Evolutionary conservation across 2,888 invertebrate species (phyloP), one percentile per base, ranked within the genome.

Genomic region (Cantharis rustica): DNA sequence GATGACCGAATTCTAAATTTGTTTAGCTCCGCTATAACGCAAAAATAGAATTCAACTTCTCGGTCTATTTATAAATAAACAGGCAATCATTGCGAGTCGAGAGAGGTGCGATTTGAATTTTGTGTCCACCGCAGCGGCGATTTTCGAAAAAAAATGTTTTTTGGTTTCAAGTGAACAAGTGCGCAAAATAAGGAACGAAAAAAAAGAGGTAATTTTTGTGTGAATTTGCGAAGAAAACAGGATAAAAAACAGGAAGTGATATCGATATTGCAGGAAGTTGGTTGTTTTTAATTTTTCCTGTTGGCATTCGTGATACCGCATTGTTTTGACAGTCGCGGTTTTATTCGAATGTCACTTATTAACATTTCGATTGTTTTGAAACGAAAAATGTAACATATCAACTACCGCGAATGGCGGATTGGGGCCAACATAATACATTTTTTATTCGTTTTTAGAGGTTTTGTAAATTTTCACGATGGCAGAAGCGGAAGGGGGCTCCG

Each of bases 401-500:
- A n/a, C n/a, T 47, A n/a, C 7, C 47, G 47, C n/a, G 47, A n/a
- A 7, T 47, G 2, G 13, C 7, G 47, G 7, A n/a, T n/a, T 7
- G 47, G 47, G 47, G 47, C n/a, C n/a, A 47, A 47, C 7, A n/a
- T 47, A 47, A 68, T 71, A 68, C 61, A 68, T 71, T 61, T 73
- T 75, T 75, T 71, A 20, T 75, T 61, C 15, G 62, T 69, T 61
- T 73, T 78, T 79, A 66, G 73, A 77, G 77, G 72, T 62, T 63
- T 70, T 62, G 73, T 85, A 83, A 84, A 78, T 84, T 86, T 85
- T 85, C 85, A 83, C 79, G 78, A 97, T 96, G 96, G 96, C 96
- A 88, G 96, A 97, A 91, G 95, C 95, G 87, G 97, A 97, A 89
- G 97, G 96, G 87, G 96, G 97, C 83, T 98, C 98, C 87, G 98